A percentile compares a stretch with the other conserved stretches of the same genome.
Evolutionary conservation across 2,797 vertebrate genomes (phyloP).

Genomic region (Remorina albescens): DNA sequence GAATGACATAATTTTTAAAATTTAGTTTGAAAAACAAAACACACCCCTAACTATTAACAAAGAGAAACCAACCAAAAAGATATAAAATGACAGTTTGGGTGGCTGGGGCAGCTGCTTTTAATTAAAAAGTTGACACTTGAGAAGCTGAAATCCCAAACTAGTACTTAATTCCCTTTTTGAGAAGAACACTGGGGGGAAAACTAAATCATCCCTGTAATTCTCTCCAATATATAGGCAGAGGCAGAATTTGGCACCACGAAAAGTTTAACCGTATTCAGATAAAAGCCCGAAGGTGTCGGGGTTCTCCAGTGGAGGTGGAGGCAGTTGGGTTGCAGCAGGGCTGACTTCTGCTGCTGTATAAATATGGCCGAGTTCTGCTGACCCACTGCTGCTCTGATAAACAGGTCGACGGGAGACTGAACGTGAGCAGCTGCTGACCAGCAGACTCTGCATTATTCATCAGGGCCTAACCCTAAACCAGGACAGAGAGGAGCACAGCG

Average conservation of each 20-base stretch:
- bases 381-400: constrained; percentile 57
- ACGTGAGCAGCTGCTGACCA: constrained; percentile 59
- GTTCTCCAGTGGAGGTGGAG: constrained; percentile 24
- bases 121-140: background rate
- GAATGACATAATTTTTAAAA: background rate
- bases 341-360: constrained; percentile 10
- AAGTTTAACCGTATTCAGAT: background rate
- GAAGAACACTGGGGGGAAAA: background rate
- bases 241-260: background rate
- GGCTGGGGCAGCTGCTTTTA: too few relatives aligned
- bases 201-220: background rate
- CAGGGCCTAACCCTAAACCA: too few relatives aligned
- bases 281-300: background rate
- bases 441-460: constrained; percentile 83
- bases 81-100: background rate
- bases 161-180: background rate
- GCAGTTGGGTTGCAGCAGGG: constrained; percentile 1
- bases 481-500: constrained; percentile 50
- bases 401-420: constrained; percentile 51
- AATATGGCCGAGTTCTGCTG: constrained; percentile 56
- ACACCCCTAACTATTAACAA: background rate
- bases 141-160: background rate
- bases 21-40: background rate
- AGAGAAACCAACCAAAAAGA: background rate
- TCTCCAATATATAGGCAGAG: background rate